These are phyloP conservation scores for Maconellicoccus hirsutus DNA, from an alignment of 1,140 invertebrate species.

Conservation along the genomic window DNA sequence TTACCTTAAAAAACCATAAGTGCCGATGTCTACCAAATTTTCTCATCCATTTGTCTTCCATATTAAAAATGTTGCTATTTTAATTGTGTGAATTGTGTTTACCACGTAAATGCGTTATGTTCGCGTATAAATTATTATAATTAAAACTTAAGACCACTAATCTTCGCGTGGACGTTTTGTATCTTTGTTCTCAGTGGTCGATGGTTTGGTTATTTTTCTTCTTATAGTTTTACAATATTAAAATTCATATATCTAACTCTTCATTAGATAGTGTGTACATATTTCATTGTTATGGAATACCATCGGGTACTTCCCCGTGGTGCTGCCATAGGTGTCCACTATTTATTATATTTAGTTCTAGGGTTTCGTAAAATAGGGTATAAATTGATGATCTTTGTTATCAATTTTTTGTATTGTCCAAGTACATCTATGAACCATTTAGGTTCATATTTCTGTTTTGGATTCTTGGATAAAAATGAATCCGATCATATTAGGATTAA, in stretches of 20 bases:
- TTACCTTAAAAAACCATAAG: too few relatives aligned
- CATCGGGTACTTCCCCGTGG: conserved; percentile 16
- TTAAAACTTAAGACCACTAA: conserved; percentile 9
- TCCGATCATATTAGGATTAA: too few relatives aligned
- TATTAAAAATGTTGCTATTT: too few relatives aligned
- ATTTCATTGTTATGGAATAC: conserved; percentile 9
- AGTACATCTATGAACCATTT: too few relatives aligned
- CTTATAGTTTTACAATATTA: conserved; percentile 8
- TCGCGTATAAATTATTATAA: background rate
- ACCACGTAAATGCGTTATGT: background rate
- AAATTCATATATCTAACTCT: conserved; percentile 11
- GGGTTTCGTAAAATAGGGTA: background rate
- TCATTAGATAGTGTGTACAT: conserved; percentile 19
- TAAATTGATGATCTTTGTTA: background rate
- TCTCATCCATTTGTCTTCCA: too few relatives aligned
- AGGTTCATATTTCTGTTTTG: too few relatives aligned
- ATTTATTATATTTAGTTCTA: conserved; percentile 11
- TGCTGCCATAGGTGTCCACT: conserved; percentile 15
- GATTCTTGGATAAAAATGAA: too few relatives aligned
- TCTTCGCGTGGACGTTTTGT: conserved; percentile 11
- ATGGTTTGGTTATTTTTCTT: background rate
- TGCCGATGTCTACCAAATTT: too few relatives aligned
- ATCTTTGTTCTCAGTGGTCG: conserved; percentile 16
- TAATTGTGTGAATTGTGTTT: background rate
- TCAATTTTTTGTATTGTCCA: too few relatives aligned